phyloP scores from a whole-genome alignment of 2,113 vertebrate genomes.

The Coptodon rendalli region DNA sequence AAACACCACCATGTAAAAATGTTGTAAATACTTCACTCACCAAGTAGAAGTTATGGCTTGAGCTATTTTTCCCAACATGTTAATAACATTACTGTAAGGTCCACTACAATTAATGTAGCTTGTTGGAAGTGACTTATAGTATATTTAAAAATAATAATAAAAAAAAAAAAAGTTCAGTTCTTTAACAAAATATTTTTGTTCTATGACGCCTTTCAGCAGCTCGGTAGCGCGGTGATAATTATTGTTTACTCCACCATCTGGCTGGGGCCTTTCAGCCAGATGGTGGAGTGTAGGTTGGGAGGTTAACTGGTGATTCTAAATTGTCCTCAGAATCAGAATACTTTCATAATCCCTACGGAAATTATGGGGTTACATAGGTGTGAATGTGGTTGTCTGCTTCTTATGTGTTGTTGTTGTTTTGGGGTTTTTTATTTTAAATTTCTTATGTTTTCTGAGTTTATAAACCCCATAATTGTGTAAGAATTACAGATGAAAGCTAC shows the following conservation, averaged over 20 bases:
- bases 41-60: neutral
- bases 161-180: neutral
- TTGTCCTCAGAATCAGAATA: neutral
- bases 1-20: neutral
- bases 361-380: neutral
- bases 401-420: neutral
- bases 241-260: neutral
- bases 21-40: neutral
- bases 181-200: neutral
- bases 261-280: neutral
- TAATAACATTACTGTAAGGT: neutral
- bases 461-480: neutral
- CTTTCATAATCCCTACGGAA: accelerated
- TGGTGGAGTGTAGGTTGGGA: too few relatives aligned
- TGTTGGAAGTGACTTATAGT: neutral
- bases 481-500: neutral
- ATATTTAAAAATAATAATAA: accelerated
- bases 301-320: neutral
- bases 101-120: neutral
- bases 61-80: neutral
- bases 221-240: accelerated
- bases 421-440: accelerated
- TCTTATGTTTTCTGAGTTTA: neutral
- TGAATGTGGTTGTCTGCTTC: neutral
- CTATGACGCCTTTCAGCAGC: neutral